phyloP scores from a whole-genome alignment of 1,140 invertebrate species.

The Bombyx mori region DNA sequence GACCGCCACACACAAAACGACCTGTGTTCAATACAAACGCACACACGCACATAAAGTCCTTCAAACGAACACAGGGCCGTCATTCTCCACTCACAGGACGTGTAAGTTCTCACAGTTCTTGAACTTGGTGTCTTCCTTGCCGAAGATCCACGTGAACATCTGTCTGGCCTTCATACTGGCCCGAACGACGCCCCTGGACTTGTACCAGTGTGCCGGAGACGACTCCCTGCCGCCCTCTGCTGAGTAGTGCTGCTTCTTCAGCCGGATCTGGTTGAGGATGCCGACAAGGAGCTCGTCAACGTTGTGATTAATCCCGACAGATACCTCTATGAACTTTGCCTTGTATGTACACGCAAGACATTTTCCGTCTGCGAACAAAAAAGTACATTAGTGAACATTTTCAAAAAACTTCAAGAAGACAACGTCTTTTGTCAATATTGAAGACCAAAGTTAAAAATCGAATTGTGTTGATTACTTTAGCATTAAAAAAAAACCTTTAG shows the following conservation, averaged over 20 bases:
- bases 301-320: slow-evolving; percentile 92
- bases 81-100: slow-evolving; percentile 77
- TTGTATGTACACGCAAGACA: slow-evolving; percentile 88
- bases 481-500: neutral
- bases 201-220: slow-evolving; percentile 83
- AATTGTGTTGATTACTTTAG: neutral
- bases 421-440: too few relatives aligned
- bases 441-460: neutral
- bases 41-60: slow-evolving; percentile 2
- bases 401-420: too few relatives aligned
- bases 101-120: slow-evolving; percentile 92
- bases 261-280: slow-evolving; percentile 79
- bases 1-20: slow-evolving; percentile 7
- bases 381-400: neutral
- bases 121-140: slow-evolving; percentile 91
- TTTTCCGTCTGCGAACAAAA: slow-evolving; percentile 79
- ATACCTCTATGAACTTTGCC: slow-evolving; percentile 91
- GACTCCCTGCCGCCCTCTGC: slow-evolving; percentile 71
- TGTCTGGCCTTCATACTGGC: slow-evolving; percentile 91
- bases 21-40: slow-evolving; percentile 2
- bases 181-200: slow-evolving; percentile 83
- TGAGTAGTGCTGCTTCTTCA: slow-evolving; percentile 79
- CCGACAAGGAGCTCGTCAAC: slow-evolving; percentile 89
- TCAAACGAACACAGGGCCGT: slow-evolving; percentile 63
- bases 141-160: slow-evolving; percentile 91